Evolutionary conservation across 64 coral and sea anemone species (phyloP), one percentile per base, ranked within the genome.

Genomic region (Pocillopora verrucosa): DNA sequence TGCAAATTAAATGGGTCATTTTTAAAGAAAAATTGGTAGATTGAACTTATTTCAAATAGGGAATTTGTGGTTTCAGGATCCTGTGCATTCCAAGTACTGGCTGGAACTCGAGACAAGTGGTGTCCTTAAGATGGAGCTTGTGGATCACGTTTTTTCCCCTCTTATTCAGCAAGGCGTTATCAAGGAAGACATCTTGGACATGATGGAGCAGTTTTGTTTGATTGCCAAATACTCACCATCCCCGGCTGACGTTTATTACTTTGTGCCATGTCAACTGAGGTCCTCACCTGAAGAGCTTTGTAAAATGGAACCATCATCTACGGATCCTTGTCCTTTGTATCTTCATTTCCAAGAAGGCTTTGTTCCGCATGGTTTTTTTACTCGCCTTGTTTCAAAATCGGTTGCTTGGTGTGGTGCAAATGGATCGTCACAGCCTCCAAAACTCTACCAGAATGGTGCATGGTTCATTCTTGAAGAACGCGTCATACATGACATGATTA

Each of bases 161-260:
- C 11, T 60, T 17, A 9, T 74, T 10, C 72, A 76, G 12, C 11
- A 59, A 14, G 87, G 74, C 30, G 15, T 76, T 9, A 76, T 15
- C 17, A 76, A 60, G 56, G 87, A 88, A 26, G 87, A 88, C 56
- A 58, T 88, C 68, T 56, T 88, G 57, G 45, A 45, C 15, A 88
- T 88, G 87, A 88, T 88, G 87, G 87, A 88, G 0, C 73, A 76
- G 41, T 88, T 76, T 78, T 73, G 73, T 11, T 74, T 88, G 56
- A 77, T 88, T 17, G 87, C 72, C 30, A 77, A 60, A 58, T 88
- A 76, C 36, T 9, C 12, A 24, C 26, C 58, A 14, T 76, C 15
- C 11, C 45, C 34, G 60, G 16, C 56, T 22, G 11, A 11, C 14
- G 74, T 59, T 20, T 17, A 36, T 34, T 88, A 88, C 20, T 88